These are phyloP conservation scores for Vanessa tameamea DNA, from an alignment of 1,140 invertebrate species.

Conservation along the genomic window DNA sequence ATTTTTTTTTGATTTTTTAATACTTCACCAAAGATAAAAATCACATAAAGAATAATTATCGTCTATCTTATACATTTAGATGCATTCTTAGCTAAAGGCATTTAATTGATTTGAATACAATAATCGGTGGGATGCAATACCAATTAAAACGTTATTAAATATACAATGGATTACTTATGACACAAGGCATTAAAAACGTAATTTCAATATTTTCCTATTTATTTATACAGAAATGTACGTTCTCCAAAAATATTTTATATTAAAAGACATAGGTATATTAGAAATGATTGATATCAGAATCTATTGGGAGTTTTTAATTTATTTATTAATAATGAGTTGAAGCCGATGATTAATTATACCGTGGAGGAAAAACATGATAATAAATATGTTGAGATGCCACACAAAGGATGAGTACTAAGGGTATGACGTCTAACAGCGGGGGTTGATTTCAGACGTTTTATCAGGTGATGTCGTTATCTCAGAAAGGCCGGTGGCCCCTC, in stretches of 20 bases:
- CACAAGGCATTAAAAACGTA: too few relatives aligned
- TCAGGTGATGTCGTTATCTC: slow-evolving; percentile 47
- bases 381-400: background rate
- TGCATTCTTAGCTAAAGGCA: slow-evolving; percentile 5
- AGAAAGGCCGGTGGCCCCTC: slow-evolving; percentile 48
- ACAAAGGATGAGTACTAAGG: slow-evolving; percentile 14
- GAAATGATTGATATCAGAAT: too few relatives aligned
- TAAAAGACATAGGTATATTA: too few relatives aligned
- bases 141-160: background rate
- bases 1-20: too few relatives aligned
- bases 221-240: too few relatives aligned
- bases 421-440: slow-evolving; percentile 31
- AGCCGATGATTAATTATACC: background rate
- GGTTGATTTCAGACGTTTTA: slow-evolving; percentile 56
- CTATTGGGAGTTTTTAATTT: background rate
- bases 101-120: slow-evolving; percentile 55
- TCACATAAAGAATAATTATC: too few relatives aligned
- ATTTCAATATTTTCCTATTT: too few relatives aligned
- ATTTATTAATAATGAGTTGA: too few relatives aligned
- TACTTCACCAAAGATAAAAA: too few relatives aligned
- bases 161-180: background rate
- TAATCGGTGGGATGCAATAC: slow-evolving; percentile 44
- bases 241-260: too few relatives aligned
- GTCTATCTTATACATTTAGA: background rate
- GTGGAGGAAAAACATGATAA: background rate